Evolutionary conservation across 2,797 vertebrate genomes (phyloP), one percentile per base, ranked within the genome.

Genomic region (Fringilla coelebs): DNA sequence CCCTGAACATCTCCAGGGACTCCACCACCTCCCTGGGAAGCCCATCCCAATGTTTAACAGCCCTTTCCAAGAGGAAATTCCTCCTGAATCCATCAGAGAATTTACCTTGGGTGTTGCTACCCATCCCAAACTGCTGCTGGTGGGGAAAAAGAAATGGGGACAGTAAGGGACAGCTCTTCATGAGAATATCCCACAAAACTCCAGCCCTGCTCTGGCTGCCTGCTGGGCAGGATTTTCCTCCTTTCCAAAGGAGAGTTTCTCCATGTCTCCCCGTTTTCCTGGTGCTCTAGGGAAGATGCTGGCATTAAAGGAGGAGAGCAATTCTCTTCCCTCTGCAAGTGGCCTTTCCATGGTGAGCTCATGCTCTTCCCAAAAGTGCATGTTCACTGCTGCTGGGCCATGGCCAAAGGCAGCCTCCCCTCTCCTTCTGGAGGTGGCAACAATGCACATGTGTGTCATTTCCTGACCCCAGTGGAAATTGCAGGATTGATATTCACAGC

Each of bases 391-490:
- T 55, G 68, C 85, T 96, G 93, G 89, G 92, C 66, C 58, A 4
- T 2, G 72, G 92, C 93, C 95, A 95, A 85, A 43, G 58, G 70
- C 88, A 48, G 41, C 93, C 94, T 94, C 52, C 82, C 40, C 58
- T 26, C 71, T 94, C 87, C 71, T 92, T 78, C 79, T 91, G 94
- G 87, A 92, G 92, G 94, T 95, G 95, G 93, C 94, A 95, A 91
- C 85, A 95, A 91, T 90, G 93, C 84, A 85, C 74, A 95, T 87
- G 90, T 93, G 92, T 95, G 94, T 96, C 95, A 95, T 95, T 95
- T 96, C 94, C 96, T 86, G 96, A 70, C 11, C 54, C 57, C 46
- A 66, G 79, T 85, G 90, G 82, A 93, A 88, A 91, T 45, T 5
- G 9, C 72, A 71, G 72, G 45, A 62, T 8, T 85, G 52, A 85